Conservation (phyloP, 2,797 vertebrate genomes). For the Poliocrania exsul region DNA sequence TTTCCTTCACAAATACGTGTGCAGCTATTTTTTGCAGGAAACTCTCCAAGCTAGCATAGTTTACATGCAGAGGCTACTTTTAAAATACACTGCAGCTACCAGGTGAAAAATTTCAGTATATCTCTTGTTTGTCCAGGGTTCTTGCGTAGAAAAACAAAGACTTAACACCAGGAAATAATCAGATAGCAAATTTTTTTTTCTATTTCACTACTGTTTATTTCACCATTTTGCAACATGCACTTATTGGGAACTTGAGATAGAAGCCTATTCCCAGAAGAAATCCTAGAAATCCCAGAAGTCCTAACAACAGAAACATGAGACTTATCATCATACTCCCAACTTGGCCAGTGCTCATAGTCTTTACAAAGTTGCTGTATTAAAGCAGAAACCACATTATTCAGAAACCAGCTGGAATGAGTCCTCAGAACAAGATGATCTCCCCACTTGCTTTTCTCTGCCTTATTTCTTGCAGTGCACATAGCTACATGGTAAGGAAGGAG, state of each 20-base stretch:
- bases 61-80: neutral
- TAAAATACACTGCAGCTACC: neutral
- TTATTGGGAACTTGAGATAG: neutral
- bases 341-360: neutral
- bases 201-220: neutral
- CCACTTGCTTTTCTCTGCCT: neutral
- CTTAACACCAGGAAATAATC: neutral
- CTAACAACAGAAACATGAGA: neutral
- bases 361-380: neutral
- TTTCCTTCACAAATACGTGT: neutral
- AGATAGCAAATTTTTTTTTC: neutral
- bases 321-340: neutral
- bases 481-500: rapidly evolving
- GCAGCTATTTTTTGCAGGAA: neutral
- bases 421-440: neutral
- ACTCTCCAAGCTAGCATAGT: neutral
- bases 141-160: neutral
- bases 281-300: rapidly evolving
- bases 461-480: neutral
- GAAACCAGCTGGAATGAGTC: neutral
- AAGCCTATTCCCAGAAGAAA: neutral
- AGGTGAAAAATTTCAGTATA: neutral
- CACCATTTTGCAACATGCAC: neutral
- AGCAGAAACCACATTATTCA: neutral
- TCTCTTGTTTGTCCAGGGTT: neutral